These are phyloP conservation scores for Poeciliopsis paucimaculata DNA, from an alignment of 2,797 vertebrate genomes.

Conservation along the genomic window DNA sequence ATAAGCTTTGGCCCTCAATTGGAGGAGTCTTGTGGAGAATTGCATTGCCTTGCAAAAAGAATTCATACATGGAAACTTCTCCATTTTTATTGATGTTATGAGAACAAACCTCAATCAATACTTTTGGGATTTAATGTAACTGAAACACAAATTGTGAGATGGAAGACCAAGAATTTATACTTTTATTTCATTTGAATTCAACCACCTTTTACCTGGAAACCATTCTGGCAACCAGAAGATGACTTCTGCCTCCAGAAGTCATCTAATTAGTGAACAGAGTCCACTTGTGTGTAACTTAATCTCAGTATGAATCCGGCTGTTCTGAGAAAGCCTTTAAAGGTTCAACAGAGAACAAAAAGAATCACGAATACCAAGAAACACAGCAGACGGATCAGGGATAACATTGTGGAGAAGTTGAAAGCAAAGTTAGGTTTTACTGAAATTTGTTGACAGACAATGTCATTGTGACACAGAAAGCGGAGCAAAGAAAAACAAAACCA, in stretches of 20 bases:
- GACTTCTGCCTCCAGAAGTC: background rate
- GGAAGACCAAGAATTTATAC: background rate
- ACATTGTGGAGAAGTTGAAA: background rate
- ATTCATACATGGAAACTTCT: background rate
- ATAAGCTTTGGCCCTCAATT: slow-evolving; percentile 67
- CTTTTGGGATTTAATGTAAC: background rate
- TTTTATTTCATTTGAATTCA: background rate
- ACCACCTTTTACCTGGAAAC: background rate
- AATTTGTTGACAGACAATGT: too few species aligned
- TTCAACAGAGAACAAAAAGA: background rate
- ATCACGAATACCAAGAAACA: background rate
- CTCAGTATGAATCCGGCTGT: background rate
- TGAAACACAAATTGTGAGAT: background rate
- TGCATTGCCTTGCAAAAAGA: background rate
- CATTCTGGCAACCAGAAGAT: too few species aligned
- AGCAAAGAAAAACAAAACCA: too few species aligned
- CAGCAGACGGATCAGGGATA: background rate
- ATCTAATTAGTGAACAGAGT: background rate
- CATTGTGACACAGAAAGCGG: too few species aligned
- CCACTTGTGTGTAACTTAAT: background rate
- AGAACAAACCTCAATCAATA: background rate
- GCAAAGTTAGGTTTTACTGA: background rate
- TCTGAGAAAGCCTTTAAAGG: background rate
- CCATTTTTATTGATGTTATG: background rate
- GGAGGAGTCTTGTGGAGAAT: slow-evolving; percentile 66